Evolutionary conservation across 2,113 vertebrate species (phyloP).

Genomic region (Bothrops jararaca): DNA sequence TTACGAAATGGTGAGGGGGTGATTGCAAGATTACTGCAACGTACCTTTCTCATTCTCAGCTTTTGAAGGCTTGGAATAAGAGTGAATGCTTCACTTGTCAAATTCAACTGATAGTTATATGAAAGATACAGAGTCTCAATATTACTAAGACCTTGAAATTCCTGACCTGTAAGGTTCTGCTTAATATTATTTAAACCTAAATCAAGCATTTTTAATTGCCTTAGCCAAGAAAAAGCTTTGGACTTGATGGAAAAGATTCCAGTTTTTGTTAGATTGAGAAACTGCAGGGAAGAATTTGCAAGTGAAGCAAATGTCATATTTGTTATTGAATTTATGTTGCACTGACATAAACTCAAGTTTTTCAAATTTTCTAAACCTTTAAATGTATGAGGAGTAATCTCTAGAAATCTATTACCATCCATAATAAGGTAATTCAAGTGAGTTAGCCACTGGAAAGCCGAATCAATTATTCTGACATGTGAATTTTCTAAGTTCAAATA

Average conservation of each 20-base stretch:
- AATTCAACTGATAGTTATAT: conserved; percentile 74
- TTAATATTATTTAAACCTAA: conserved; percentile 85
- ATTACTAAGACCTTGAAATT: conserved; percentile 81
- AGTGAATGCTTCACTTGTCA: conserved; percentile 77
- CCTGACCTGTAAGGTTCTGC: conserved; percentile 80
- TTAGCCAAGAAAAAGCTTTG: conserved; percentile 75
- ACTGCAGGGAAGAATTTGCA: conserved; percentile 74
- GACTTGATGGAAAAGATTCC: conserved; percentile 70
- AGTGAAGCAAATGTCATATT: conserved; percentile 83
- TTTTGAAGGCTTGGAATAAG: conserved; percentile 74
- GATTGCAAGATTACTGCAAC: conserved; percentile 65
- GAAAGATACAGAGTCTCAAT: conserved; percentile 82
- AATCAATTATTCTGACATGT: conserved; percentile 73
- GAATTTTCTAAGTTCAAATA: conserved; percentile 75
- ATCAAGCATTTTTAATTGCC: conserved; percentile 75
- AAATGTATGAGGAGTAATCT: conserved; percentile 76
- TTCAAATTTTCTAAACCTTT: conserved; percentile 78
- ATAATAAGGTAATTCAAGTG: conserved; percentile 79
- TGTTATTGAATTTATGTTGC: conserved; percentile 69
- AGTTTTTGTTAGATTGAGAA: conserved; percentile 82
- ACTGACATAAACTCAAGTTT: conserved; percentile 77
- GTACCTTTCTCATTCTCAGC: conserved; percentile 79
- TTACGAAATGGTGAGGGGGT: conserved; percentile 81
- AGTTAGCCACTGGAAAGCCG: conserved; percentile 79
- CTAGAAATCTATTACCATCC: conserved; percentile 68